Percentiles rank a stretch among this genome's conserved stretches.
Conservation (phyloP, 2,888 invertebrate genomes). For the Pheosia tremula region DNA sequence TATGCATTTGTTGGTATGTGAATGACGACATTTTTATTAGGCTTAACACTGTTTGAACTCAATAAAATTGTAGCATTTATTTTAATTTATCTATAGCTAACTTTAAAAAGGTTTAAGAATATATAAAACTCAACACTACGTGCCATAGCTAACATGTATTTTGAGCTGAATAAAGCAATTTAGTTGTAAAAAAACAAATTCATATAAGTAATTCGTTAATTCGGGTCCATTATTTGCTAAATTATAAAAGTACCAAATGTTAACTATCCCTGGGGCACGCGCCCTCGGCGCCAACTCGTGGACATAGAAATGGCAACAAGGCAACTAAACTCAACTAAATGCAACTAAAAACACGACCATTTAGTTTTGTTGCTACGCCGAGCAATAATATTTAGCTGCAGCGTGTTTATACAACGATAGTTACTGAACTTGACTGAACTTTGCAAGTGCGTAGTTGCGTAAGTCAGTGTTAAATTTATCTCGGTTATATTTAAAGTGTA, state of each 20-base stretch:
- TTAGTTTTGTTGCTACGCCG: slow-evolving; percentile 24
- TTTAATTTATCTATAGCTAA: no score
- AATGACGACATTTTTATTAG: background rate
- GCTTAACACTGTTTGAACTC: no score
- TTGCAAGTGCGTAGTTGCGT: slow-evolving; percentile 14
- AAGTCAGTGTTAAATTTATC: background rate
- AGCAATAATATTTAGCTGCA: slow-evolving; percentile 26
- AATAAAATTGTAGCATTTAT: no score
- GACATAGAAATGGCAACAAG: background rate
- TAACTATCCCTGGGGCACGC: slow-evolving; percentile 22
- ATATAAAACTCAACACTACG: no score
- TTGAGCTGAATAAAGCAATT: no score
- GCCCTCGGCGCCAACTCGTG: slow-evolving; percentile 19
- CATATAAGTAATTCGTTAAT: no score
- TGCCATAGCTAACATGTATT: no score
- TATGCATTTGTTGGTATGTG: background rate
- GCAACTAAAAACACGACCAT: slow-evolving; percentile 29
- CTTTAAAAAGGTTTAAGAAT: no score
- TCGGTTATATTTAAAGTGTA: background rate
- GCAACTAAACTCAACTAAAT: slow-evolving; percentile 15
- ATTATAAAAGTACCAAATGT: slow-evolving; percentile 20
- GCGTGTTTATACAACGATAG: slow-evolving; percentile 7
- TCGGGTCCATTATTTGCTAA: background rate
- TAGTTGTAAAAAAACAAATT: no score
- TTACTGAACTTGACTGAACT: slow-evolving; percentile 20